Evolutionary conservation across 1,140 invertebrate genomes (phyloP), one percentile per base, ranked within the genome.

Genomic region (Coboldia fuscipes): DNA sequence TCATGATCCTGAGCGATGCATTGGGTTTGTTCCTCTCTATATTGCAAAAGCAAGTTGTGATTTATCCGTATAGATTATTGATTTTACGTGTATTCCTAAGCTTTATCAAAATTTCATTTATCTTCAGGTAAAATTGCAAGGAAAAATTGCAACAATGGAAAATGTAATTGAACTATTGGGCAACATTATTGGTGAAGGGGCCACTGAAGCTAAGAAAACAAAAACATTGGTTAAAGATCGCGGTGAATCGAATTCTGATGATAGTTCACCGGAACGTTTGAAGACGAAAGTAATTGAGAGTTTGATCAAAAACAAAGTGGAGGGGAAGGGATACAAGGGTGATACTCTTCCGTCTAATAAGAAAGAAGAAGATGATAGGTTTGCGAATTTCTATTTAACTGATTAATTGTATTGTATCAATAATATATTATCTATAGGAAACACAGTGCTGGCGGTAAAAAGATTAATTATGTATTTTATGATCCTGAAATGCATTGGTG

Each of bases 401-500:
- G 12, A 27, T 27, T 12, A 10, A 5, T 27, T 27, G 12, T n/a
- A 27, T 27, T 27, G 12, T 14, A 27, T 7, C 22, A 6, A 23
- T 23, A 23, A 14, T n/a, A 27, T n/a, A 27, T 12, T 14, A 27
- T 27, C 24, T 4, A 27, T n/a, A 27, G 12, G 12, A 14, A 10
- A 10, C 12, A 3, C 24, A 4, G 3, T 4, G 14, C 34, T 17
- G 27, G 36, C n/a, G 41, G 40, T 29, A 56, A 60, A 46, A 63
- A 68, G 45, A 69, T 70, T 52, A 81, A 80, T 65, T 77, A 77
- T 47, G 70, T 80, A 21, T 77, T 82, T 57, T 85, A 79, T 47
- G 82, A 86, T 58, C 77, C 79, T 1, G 79, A 83, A 56, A 72
- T 81, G 59, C 79, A 85, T 56, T 85, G 82, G 82, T 86, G 82